Percentiles rank a stretch among this genome's conserved stretches.
Conservation (phyloP, 1,140 invertebrate species). For the Andricus grossulariae region DNA sequence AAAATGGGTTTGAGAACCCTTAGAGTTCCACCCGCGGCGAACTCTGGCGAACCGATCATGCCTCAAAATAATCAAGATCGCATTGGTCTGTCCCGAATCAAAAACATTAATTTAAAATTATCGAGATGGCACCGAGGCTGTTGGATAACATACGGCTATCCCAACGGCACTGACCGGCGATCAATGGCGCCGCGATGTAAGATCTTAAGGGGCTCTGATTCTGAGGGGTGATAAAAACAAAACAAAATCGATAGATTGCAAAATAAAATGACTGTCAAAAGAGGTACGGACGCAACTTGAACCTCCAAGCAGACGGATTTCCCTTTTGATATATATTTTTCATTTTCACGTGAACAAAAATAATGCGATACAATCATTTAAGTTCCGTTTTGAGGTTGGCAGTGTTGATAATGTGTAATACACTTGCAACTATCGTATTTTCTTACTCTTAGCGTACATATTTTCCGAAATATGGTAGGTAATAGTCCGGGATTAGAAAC, state of each 20-base stretch:
- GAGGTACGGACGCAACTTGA: constrained; percentile 41
- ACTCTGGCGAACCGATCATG: constrained; percentile 7
- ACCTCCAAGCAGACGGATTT: constrained; percentile 48
- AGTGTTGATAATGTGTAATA: no score
- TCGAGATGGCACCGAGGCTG: constrained; percentile 39
- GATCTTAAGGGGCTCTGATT: constrained; percentile 55
- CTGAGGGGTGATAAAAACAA: constrained; percentile 52
- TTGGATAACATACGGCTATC: constrained; percentile 34
- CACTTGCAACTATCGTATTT: no score
- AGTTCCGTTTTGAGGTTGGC: not conserved
- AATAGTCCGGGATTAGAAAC: no score
- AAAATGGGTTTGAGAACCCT: constrained; percentile 15
- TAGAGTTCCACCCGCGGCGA: not conserved
- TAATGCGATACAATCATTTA: constrained; percentile 54
- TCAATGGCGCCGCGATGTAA: constrained; percentile 40
- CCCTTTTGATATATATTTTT: constrained; percentile 61
- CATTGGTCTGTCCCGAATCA: constrained; percentile 27
- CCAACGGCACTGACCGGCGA: constrained; percentile 33
- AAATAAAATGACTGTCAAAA: constrained; percentile 34
- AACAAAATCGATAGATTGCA: not conserved
- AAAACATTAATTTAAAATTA: constrained; percentile 44
- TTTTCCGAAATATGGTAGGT: no score
- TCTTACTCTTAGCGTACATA: no score
- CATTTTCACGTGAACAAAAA: constrained; percentile 54
- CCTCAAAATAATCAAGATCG: constrained; percentile 29